phyloP scores from a whole-genome alignment of 2,888 invertebrate species.

The Caenorhabditis plicata region DNA sequence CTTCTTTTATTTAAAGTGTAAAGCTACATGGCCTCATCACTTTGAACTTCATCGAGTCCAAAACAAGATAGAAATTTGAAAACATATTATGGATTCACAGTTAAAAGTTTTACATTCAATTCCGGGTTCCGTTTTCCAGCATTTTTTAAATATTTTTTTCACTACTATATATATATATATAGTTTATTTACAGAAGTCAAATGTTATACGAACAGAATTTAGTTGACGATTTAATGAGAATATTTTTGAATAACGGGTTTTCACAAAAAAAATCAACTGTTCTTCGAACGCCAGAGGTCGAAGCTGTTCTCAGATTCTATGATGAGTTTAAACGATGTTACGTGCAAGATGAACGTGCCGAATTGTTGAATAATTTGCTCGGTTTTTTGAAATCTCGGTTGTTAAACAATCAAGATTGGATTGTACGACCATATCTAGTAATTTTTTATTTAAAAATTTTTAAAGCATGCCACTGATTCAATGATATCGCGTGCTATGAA shows the following conservation, averaged over 20 bases:
- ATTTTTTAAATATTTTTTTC: not conserved
- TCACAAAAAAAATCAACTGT: not conserved
- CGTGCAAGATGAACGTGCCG: constrained; percentile 20
- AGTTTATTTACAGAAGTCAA: constrained; percentile 14
- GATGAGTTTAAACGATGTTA: constrained; percentile 16
- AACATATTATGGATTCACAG: too few species aligned
- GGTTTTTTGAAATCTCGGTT: constrained; percentile 8
- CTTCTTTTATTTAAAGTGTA: too few species aligned
- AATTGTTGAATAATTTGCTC: constrained; percentile 17
- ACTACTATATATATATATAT: too few species aligned
- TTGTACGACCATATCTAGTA: constrained; percentile 2
- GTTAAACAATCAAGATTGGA: constrained; percentile 19
- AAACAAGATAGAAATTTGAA: too few species aligned
- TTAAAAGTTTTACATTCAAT: too few species aligned
- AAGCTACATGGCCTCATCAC: too few species aligned
- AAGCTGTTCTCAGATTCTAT: constrained; percentile 20
- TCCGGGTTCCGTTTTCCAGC: too few species aligned
- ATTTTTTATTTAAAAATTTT: not conserved
- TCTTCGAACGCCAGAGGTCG: constrained; percentile 15
- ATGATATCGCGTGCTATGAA: constrained; percentile 73
- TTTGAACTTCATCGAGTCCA: too few species aligned
- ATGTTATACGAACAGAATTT: constrained; percentile 16
- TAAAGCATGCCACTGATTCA: constrained; percentile 19
- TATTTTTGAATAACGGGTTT: constrained; percentile 25
- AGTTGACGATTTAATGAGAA: constrained; percentile 17